These are phyloP conservation scores for Hestina assimilis DNA, from an alignment of 1,140 invertebrate species.

Conservation along the genomic window DNA sequence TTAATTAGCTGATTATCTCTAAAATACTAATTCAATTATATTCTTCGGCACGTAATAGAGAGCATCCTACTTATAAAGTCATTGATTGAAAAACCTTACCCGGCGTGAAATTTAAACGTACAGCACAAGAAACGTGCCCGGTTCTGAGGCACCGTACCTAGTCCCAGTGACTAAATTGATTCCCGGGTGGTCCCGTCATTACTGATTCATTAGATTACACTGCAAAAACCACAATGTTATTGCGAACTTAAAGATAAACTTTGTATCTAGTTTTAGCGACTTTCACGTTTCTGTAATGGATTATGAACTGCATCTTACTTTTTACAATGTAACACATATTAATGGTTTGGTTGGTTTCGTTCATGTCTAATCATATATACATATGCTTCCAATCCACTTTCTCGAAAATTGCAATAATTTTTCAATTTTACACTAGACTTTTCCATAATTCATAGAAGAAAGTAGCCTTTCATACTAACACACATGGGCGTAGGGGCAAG, in stretches of 20 bases:
- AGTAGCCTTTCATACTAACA: no score
- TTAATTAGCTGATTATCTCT: no score
- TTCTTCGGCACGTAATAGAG: no score
- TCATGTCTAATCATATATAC: no score
- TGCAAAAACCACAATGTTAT: constrained; percentile 28
- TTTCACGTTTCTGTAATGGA: constrained; percentile 20
- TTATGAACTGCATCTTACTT: neutral
- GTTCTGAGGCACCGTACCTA: constrained; percentile 15
- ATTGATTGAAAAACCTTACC: no score
- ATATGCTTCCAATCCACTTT: no score
- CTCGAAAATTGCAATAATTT: neutral
- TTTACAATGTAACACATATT: no score
- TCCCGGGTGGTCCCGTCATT: constrained; percentile 35
- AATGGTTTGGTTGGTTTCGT: no score
- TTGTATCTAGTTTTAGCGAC: constrained; percentile 9
- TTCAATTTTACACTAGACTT: neutral
- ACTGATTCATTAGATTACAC: constrained; percentile 26
- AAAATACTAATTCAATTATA: no score
- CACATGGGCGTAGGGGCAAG: no score
- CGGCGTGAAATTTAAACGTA: neutral
- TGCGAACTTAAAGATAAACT: constrained; percentile 15
- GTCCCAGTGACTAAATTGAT: constrained; percentile 27
- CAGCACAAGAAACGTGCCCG: constrained; percentile 5
- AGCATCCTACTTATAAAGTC: no score
- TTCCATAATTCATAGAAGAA: no score